These are phyloP conservation scores for Lacerta bilineata DNA, from an alignment of 2,797 vertebrate genomes.

Conservation along the genomic window DNA sequence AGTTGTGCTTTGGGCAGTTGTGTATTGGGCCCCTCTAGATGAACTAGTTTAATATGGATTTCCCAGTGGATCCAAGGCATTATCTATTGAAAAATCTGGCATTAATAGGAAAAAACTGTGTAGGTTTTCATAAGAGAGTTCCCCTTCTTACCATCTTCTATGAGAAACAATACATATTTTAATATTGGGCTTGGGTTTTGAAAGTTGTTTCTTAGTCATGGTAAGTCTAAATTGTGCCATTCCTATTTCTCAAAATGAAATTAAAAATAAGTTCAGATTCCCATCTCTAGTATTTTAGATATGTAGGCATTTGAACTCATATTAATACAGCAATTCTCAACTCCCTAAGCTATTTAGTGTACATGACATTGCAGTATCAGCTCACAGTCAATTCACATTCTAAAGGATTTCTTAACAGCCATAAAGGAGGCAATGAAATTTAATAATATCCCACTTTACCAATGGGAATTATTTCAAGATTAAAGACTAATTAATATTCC, in stretches of 20 bases:
- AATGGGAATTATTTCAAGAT: slow-evolving; percentile 1
- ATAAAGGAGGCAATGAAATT: slow-evolving; percentile 9
- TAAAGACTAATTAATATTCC: background rate
- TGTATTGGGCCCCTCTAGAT: background rate
- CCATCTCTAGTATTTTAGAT: background rate
- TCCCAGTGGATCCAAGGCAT: background rate
- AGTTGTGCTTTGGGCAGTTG: background rate
- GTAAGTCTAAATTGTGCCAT: background rate
- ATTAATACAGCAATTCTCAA: background rate
- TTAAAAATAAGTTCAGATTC: background rate
- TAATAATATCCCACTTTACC: background rate
- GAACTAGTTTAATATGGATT: background rate
- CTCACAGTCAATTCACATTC: background rate
- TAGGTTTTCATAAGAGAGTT: background rate
- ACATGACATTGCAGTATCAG: background rate
- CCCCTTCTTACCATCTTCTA: slow-evolving; percentile 24
- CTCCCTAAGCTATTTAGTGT: slow-evolving; percentile 5
- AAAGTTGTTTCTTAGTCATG: background rate
- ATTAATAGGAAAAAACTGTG: background rate
- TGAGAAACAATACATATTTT: background rate
- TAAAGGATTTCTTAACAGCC: slow-evolving; percentile 1
- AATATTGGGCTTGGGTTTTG: background rate
- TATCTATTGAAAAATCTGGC: background rate
- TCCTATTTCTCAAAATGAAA: slow-evolving; percentile 12
- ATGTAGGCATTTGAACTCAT: background rate